A percentile compares a stretch with the other conserved stretches of the same genome.
Conservation (phyloP, 2,797 vertebrate genomes). For the Hydrophis major region DNA sequence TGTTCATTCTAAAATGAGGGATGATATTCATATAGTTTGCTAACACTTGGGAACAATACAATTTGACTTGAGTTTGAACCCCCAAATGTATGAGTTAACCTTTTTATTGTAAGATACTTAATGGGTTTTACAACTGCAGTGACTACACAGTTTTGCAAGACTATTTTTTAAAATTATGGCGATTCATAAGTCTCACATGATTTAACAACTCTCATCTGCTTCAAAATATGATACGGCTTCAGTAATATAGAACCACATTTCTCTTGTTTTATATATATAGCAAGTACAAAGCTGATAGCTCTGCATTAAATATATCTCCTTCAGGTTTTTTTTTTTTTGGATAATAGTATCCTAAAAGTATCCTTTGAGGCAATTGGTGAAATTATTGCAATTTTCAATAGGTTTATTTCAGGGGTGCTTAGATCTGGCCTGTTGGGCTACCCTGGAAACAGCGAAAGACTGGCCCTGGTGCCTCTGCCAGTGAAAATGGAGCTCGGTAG, state of each 20-base stretch:
- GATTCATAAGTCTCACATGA: background rate
- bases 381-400: background rate
- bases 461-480: no score
- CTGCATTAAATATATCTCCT: background rate
- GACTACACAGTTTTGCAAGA: background rate
- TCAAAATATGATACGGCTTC: background rate
- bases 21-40: background rate
- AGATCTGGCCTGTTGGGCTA: no score
- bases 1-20: slow-evolving; percentile 9
- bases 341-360: no score
- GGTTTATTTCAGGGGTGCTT: no score
- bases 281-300: background rate
- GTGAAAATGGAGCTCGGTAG: no score
- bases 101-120: background rate
- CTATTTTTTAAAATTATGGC: background rate
- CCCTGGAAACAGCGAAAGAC: no score
- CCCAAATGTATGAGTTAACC: background rate
- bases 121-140: background rate
- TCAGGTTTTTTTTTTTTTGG: background rate
- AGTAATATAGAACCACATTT: background rate
- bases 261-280: background rate
- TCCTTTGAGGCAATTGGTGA: background rate
- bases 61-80: slow-evolving; percentile 4
- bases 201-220: background rate
- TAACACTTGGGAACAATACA: background rate